These are phyloP conservation scores for Apamea epomidion DNA, from an alignment of 2,888 invertebrate species.

Conservation along the genomic window DNA sequence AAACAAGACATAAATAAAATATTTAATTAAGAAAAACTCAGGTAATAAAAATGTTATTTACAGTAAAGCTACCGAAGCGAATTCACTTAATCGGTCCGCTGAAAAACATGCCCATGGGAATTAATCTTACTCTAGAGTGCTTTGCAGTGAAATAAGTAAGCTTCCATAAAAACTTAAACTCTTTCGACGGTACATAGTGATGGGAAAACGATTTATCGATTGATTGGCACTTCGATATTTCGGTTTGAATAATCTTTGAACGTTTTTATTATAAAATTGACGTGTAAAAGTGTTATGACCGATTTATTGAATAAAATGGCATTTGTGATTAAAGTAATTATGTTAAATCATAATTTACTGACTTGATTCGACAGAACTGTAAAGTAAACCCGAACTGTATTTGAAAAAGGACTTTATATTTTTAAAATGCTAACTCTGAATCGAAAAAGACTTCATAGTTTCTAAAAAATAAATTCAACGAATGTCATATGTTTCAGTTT, in stretches of 20 bases:
- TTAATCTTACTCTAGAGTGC: slow-evolving; percentile 61
- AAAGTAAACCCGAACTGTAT: neutral
- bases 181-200: slow-evolving; percentile 62
- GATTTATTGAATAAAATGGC: neutral
- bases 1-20: slow-evolving; percentile 33
- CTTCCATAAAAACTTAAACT: slow-evolving; percentile 72
- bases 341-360: neutral
- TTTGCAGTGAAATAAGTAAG: slow-evolving; percentile 63
- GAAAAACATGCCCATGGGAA: slow-evolving; percentile 59
- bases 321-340: neutral
- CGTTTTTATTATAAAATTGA: neutral
- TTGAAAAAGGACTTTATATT: neutral
- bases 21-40: slow-evolving; percentile 42
- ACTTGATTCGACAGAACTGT: neutral
- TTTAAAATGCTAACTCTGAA: neutral
- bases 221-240: neutral
- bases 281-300: neutral
- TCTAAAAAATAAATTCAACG: slow-evolving; percentile 14
- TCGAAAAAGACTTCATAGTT: neutral
- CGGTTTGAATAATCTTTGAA: neutral
- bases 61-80: slow-evolving; percentile 35
- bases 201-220: slow-evolving; percentile 43
- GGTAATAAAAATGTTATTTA: slow-evolving; percentile 41
- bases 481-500: slow-evolving; percentile 24
- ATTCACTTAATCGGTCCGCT: slow-evolving; percentile 50